Base-by-base conservation (phyloP, 2,888 invertebrate genomes). In the Aporophyla nigra region DNA sequence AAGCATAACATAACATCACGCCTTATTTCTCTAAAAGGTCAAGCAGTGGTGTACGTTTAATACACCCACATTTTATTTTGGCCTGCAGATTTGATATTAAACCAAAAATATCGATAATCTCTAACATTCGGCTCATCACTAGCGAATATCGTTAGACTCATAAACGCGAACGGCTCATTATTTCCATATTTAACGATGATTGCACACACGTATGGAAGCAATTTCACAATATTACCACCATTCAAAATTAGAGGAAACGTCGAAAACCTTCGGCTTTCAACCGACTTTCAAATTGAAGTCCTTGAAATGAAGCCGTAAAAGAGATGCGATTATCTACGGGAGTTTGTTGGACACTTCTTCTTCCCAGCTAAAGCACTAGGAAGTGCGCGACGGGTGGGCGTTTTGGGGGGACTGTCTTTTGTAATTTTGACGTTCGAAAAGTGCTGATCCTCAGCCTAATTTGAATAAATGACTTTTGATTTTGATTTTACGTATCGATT, bases 181-280 rank as follows among this genome's bases (percentile, higher is more conserved):
- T 93, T 93, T 92, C 91, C 91, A 91, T 92, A 93, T 92, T 94
- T 94, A 93, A 94, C 92, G 94, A 93, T 94, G 93, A 94, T 94
- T 94, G 92, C 90, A 86, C 90, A 89, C 88, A 89, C 87, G 89
- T 88, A 86, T 75, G 84, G 81, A 61, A 83, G 88, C 86, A 79
- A 90, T 92, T 87, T 88, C 86, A 75, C 84, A 85, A 89, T 91
- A 90, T 90, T 89, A 90, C 74, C 76, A 70, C 58, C 71, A 67
- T 85, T 85, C 76, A 62, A 81, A 84, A 86, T 86, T 79, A 73
- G 74, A 46, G 33, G 56, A 72, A 67, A 74, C 61, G 62, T 27
- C 61, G 77, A 86, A 81, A 81, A 79, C 75, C 72, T 84, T 82
- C 24, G 71, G 63, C 65, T 59, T 86, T 53, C 53, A 61, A 65